A percentile compares a stretch with the other conserved stretches of the same genome.
These are phyloP conservation scores for Acipenser ruthenus DNA, from an alignment of 2,797 vertebrate genomes.

Conservation along the genomic window DNA sequence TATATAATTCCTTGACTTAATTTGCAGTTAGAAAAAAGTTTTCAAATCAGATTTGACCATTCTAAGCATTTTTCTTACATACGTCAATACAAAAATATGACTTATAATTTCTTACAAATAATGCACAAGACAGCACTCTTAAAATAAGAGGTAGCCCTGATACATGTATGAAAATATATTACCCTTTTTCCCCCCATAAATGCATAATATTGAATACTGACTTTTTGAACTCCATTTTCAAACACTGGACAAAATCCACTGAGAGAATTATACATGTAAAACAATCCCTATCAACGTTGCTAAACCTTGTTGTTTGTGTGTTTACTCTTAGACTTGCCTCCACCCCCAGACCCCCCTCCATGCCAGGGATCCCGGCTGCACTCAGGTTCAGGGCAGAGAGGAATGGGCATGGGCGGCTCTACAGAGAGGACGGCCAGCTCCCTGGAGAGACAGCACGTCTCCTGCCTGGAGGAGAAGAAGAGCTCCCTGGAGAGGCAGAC, in stretches of 20 bases:
- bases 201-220: too few relatives aligned
- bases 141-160: conserved; percentile 1
- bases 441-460: conserved; percentile 79
- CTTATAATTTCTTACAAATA: too few relatives aligned
- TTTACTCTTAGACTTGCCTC: conserved; percentile 83
- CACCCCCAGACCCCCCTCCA: conserved; percentile 93
- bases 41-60: too few relatives aligned
- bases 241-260: too few relatives aligned
- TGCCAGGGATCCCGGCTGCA: conserved; percentile 83
- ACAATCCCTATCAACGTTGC: not conserved
- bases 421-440: conserved; percentile 85
- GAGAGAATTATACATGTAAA: not conserved
- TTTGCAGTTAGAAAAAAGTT: too few relatives aligned
- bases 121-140: too few relatives aligned
- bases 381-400: conserved; percentile 60
- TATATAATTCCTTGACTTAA: too few relatives aligned
- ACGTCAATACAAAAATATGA: too few relatives aligned
- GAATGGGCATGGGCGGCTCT: conserved; percentile 55
- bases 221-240: too few relatives aligned
- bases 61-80: too few relatives aligned
- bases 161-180: conserved; percentile 15
- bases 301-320: not conserved
- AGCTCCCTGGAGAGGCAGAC: conserved; percentile 78
- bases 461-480: conserved; percentile 75
- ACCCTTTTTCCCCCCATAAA: not conserved